Evolutionary conservation across 1,140 invertebrate species (phyloP).

Genomic region (Tetramorium parvispinum): DNA sequence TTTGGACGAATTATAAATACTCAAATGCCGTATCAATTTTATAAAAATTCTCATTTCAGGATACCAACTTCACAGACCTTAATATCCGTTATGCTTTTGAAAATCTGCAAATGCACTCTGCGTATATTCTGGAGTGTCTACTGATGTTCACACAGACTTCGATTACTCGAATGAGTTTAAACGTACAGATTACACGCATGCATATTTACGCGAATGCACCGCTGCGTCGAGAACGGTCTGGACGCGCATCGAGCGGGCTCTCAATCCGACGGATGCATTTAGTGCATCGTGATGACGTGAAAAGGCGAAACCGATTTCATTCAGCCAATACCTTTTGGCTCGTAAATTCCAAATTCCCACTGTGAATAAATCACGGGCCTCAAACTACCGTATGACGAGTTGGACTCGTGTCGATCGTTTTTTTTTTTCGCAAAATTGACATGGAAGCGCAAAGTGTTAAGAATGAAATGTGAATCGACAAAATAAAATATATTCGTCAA

Average conservation of each 20-base stretch:
- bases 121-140: neutral
- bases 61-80: no score
- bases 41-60: no score
- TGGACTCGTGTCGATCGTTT: conserved; percentile 21
- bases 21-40: no score
- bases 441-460: neutral
- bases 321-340: conserved; percentile 25
- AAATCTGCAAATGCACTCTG: neutral
- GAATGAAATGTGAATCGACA: neutral
- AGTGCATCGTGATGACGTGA: conserved; percentile 43
- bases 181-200: conserved; percentile 36
- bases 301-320: conserved; percentile 53
- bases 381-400: conserved; percentile 19
- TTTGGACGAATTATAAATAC: no score
- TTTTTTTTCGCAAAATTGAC: neutral
- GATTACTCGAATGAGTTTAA: conserved; percentile 35
- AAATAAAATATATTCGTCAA: neutral
- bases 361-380: conserved; percentile 40
- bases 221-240: neutral
- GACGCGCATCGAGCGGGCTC: conserved; percentile 36
- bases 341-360: conserved; percentile 41
- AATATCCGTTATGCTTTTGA: neutral
- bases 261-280: conserved; percentile 50
- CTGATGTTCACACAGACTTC: conserved; percentile 3
- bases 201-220: conserved; percentile 27